phyloP scores from a whole-genome alignment of 2,113 vertebrate genomes.

The Halcyon senegalensis region DNA sequence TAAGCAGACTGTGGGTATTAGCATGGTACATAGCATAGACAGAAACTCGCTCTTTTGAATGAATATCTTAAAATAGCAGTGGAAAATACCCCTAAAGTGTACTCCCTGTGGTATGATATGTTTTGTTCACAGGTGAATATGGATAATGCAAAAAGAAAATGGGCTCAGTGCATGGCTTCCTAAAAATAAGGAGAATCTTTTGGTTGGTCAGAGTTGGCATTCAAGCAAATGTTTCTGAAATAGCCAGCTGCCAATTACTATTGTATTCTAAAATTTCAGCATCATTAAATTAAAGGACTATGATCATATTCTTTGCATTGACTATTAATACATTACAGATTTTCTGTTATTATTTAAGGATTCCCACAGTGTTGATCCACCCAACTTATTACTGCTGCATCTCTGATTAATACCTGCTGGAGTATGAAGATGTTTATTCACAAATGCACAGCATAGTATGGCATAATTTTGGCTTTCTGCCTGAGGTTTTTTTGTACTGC shows the following conservation, averaged over 20 bases:
- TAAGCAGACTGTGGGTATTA: accelerated
- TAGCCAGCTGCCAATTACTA: not conserved
- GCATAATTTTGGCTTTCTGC: not conserved
- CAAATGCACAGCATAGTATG: not conserved
- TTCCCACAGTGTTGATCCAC: not conserved
- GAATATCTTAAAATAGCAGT: not conserved
- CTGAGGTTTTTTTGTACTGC: not conserved
- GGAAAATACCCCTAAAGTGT: not conserved
- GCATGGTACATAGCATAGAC: not conserved
- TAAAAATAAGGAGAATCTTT: not conserved
- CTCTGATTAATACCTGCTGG: not conserved
- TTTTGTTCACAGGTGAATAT: not conserved
- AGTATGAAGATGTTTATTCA: not conserved
- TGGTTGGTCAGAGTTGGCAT: accelerated
- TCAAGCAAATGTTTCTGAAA: not conserved
- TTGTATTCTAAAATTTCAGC: not conserved
- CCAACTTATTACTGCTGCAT: not conserved
- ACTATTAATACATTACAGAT: not conserved
- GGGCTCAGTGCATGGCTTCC: accelerated
- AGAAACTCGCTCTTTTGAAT: not conserved
- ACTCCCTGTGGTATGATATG: not conserved
- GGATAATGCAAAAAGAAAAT: not conserved
- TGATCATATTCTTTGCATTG: not conserved
- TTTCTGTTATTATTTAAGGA: not conserved
- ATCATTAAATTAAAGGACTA: not conserved